phyloP scores from a whole-genome alignment of 1,140 invertebrate species.

The Dryas iulia region DNA sequence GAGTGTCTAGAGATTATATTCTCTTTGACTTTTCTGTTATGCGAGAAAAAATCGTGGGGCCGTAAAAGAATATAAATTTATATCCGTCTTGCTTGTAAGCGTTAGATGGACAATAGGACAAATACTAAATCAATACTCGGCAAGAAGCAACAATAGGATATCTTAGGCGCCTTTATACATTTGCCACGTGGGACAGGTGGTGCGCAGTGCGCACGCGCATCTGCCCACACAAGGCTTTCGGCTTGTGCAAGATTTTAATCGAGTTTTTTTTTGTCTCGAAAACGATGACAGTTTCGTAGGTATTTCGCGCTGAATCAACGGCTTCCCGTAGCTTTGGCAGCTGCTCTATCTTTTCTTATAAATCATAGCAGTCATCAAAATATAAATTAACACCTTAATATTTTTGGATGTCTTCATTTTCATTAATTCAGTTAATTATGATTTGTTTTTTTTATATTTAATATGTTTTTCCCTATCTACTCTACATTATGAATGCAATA shows the following conservation, averaged over 20 bases:
- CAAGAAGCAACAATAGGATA: conserved; percentile 53
- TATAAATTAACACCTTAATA: conserved; percentile 7
- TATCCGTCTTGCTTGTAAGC: background rate
- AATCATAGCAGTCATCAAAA: conserved; percentile 20
- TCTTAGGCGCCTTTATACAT: conserved; percentile 55
- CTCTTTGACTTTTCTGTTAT: no score
- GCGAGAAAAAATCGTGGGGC: no score
- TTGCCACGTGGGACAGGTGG: conserved; percentile 74
- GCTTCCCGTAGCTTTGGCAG: conserved; percentile 43
- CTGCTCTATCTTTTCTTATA: conserved; percentile 41
- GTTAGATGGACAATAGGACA: conserved; percentile 21
- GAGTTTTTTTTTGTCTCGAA: conserved; percentile 51
- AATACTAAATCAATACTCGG: conserved; percentile 59
- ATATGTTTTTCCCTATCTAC: background rate
- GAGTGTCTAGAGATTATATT: no score
- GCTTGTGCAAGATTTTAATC: conserved; percentile 75
- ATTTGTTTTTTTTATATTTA: no score
- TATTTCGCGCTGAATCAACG: conserved; percentile 60
- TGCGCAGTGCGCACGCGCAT: conserved; percentile 70
- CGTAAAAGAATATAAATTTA: background rate
- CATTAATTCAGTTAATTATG: no score
- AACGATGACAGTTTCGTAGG: conserved; percentile 64
- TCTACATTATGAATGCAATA: conserved; percentile 7
- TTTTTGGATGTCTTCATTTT: background rate
- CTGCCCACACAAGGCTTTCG: conserved; percentile 55